Conservation (phyloP, 2,888 invertebrate genomes). For the Muscina levida region DNA sequence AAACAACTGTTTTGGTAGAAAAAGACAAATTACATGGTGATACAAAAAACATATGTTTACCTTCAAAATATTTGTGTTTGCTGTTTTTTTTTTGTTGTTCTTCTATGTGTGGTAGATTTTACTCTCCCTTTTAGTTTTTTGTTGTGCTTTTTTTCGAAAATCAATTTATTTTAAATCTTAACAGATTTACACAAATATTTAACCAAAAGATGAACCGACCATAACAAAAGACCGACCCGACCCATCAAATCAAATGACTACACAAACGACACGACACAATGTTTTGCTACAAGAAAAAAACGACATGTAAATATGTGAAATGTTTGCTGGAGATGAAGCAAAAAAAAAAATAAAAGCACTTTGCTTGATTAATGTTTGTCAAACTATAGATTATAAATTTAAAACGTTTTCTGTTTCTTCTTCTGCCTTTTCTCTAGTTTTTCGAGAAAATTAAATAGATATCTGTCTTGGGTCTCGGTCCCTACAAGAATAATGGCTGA, state of each 20-base stretch:
- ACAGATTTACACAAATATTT: conserved; percentile 53
- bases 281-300: too few relatives aligned
- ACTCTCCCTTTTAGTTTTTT: conserved; percentile 10
- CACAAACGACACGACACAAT: conserved; percentile 33
- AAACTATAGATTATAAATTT: conserved; percentile 66
- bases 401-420: conserved; percentile 49
- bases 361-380: conserved; percentile 68
- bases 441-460: conserved; percentile 43
- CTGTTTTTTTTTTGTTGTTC: conserved; percentile 9
- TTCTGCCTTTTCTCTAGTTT: conserved; percentile 1
- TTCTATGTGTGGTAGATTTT: not conserved
- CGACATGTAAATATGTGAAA: conserved; percentile 52
- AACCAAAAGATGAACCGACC: conserved; percentile 24
- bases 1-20: too few relatives aligned
- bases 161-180: conserved; percentile 58
- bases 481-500: conserved; percentile 3
- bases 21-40: conserved; percentile 73
- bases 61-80: conserved; percentile 76
- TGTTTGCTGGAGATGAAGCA: conserved; percentile 42
- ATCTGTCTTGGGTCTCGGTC: conserved; percentile 20
- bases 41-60: conserved; percentile 74
- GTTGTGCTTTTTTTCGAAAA: conserved; percentile 26
- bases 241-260: conserved; percentile 63
- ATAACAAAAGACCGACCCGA: conserved; percentile 31
- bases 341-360: conserved; percentile 56